Conservation (phyloP, 2,888 invertebrate species). For the Tupiocoris notatus region DNA sequence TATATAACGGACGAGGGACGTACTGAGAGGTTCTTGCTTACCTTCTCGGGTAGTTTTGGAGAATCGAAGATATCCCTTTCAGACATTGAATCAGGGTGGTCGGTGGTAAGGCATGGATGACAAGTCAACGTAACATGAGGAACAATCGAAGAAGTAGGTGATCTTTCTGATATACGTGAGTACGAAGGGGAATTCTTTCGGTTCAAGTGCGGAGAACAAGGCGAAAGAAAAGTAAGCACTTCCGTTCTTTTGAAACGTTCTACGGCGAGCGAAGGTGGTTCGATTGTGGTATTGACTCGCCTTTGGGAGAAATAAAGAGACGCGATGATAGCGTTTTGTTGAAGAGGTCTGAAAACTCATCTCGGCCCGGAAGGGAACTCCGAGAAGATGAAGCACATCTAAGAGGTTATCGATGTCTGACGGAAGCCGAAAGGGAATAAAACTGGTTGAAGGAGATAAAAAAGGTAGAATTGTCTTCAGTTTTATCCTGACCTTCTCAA, state of each 20-base stretch:
- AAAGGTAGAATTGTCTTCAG: not conserved
- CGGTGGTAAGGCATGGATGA: not conserved
- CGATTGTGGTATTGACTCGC: not conserved
- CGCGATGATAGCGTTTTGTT: not conserved
- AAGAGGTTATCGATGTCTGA: slow-evolving; percentile 24
- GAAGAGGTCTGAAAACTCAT: slow-evolving; percentile 18
- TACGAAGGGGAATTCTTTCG: not conserved
- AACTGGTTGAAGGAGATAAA: not conserved
- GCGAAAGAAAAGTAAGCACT: not conserved
- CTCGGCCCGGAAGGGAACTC: not conserved
- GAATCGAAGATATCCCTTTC: not conserved
- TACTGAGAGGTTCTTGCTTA: not conserved
- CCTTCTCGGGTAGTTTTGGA: not conserved
- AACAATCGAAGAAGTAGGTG: not conserved
- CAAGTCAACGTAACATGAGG: not conserved
- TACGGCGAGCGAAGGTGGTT: not conserved
- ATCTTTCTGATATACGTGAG: not conserved
- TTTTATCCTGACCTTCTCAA: not conserved
- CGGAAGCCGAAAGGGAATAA: not conserved
- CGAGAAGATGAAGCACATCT: slow-evolving; percentile 13
- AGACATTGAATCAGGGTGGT: not conserved
- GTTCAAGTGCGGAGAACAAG: not conserved
- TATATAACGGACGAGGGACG: too few relatives aligned
- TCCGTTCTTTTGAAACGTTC: not conserved
- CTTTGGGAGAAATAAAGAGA: not conserved